Evolutionary conservation across 1,140 invertebrate species (phyloP), one percentile per base, ranked within the genome.

Genomic region (Tetramorium simillimum): DNA sequence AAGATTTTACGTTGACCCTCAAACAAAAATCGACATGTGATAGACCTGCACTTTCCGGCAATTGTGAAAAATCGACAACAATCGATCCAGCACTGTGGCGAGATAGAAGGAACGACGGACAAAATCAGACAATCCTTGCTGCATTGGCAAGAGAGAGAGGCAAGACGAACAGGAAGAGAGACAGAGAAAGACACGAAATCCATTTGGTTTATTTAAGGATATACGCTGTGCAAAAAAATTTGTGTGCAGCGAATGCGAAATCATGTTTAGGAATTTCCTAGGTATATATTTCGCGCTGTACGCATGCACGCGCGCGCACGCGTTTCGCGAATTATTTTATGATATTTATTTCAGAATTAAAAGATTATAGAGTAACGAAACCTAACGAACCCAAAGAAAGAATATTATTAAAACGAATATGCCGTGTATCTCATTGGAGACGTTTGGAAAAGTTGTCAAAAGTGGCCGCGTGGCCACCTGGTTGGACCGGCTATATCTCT

Each of bases 401-500:
- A 53, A 18, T n/a, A 2, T 33, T 2, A 24, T 46, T 73, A 46
- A 46, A 73, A 46, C 5, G 40, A 73, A 73, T 16, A 6, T 73
- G 10, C 21, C 40, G 43, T 40, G 53, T 40, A 7, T 24, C 21
- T 18, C 21, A 16, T 53, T 33, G 37, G 24, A 72, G 51, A 21
- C 65, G 24, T 9, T 51, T 14, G 28, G 40, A 82, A 82, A 82
- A 82, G 18, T 73, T 82, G 80, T 82, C 80, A 82, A 82, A 81
- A 73, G 51, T 73, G 12, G 40, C 67, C 80, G 80, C 80, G 53
- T 82, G 53, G 80, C 67, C 80, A 82, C 51, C 67, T 82, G 67
- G 80, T 82, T 40, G 67, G 24, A 82, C 51, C 67, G 21, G 67
- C 40, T 82, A 58, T 82, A 58, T 73, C 73, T 82, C 4, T 82